phyloP scores from a whole-genome alignment of 2,797 vertebrate species.

The Coranthus polyacanthus region DNA sequence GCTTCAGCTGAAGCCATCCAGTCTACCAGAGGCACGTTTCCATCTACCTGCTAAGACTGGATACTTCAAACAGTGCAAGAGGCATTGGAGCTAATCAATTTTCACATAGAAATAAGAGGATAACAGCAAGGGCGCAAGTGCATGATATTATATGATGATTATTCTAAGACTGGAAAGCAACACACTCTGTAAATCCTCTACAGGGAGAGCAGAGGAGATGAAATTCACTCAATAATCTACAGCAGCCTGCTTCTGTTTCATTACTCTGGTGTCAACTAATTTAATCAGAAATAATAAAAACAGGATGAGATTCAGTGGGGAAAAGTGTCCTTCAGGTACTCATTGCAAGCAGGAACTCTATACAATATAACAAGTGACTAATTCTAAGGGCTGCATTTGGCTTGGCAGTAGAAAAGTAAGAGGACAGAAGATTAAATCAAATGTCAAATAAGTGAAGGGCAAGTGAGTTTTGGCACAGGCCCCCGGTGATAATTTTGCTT shows the following conservation, averaged over 20 bases:
- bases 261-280: slow-evolving; percentile 50
- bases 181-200: slow-evolving; percentile 59
- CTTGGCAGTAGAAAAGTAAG: slow-evolving; percentile 12
- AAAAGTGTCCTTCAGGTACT: slow-evolving; percentile 50
- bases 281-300: slow-evolving; percentile 65
- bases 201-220: slow-evolving; percentile 43
- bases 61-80: slow-evolving; percentile 55
- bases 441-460: not conserved
- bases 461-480: slow-evolving; percentile 7
- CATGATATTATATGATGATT: slow-evolving; percentile 71
- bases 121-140: slow-evolving; percentile 62
- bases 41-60: slow-evolving; percentile 44
- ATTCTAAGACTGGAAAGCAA: slow-evolving; percentile 59
- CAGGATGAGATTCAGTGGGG: slow-evolving; percentile 44
- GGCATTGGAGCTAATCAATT: slow-evolving; percentile 60
- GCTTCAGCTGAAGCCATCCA: slow-evolving; percentile 42
- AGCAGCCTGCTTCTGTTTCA: slow-evolving; percentile 50
- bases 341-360: slow-evolving; percentile 15
- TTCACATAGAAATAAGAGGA: slow-evolving; percentile 47
- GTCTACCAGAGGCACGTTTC: slow-evolving; percentile 60
- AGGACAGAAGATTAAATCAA: not conserved
- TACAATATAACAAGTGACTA: slow-evolving; percentile 26
- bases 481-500: slow-evolving; percentile 18
- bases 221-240: slow-evolving; percentile 62
- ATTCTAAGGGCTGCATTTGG: slow-evolving; percentile 13